Evolutionary conservation across 2,888 invertebrate species (phyloP).

Genomic region (Mechanitis messenoides): DNA sequence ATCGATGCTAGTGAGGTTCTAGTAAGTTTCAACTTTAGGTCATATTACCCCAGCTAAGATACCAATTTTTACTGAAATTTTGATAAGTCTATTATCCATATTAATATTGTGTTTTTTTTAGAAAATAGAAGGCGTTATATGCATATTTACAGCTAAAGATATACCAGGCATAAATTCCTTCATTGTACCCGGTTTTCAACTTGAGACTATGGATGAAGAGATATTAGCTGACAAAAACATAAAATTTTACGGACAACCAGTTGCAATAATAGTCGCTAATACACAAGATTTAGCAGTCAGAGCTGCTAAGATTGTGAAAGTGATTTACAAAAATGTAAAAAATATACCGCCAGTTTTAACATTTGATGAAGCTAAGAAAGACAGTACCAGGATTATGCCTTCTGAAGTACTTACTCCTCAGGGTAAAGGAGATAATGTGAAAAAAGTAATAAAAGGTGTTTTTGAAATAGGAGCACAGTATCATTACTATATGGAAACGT

Average conservation of each 20-base stretch:
- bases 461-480: slow-evolving; percentile 81
- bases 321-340: slow-evolving; percentile 69
- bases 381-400: slow-evolving; percentile 36
- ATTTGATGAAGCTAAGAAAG: slow-evolving; percentile 48
- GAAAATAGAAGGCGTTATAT: slow-evolving; percentile 79
- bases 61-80: too few relatives aligned
- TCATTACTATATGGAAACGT: slow-evolving; percentile 85
- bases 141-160: slow-evolving; percentile 79
- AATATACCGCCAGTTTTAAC: slow-evolving; percentile 50
- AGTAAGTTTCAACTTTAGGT: slow-evolving; percentile 52
- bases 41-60: too few relatives aligned
- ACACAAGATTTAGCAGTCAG: slow-evolving; percentile 71
- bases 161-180: slow-evolving; percentile 81
- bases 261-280: slow-evolving; percentile 82
- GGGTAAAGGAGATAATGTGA: slow-evolving; percentile 50
- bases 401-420: slow-evolving; percentile 46
- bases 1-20: slow-evolving; percentile 78
- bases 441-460: slow-evolving; percentile 68
- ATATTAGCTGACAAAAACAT: slow-evolving; percentile 74
- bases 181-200: slow-evolving; percentile 48
- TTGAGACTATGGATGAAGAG: slow-evolving; percentile 64
- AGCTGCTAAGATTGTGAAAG: slow-evolving; percentile 76
- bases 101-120: slow-evolving; percentile 40
- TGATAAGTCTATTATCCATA: too few relatives aligned
- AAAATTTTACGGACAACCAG: slow-evolving; percentile 80